Percentiles rank a stretch among this genome's conserved stretches.
phyloP scores from a whole-genome alignment of 2,797 vertebrate genomes.

The Sebastes steindachneri region DNA sequence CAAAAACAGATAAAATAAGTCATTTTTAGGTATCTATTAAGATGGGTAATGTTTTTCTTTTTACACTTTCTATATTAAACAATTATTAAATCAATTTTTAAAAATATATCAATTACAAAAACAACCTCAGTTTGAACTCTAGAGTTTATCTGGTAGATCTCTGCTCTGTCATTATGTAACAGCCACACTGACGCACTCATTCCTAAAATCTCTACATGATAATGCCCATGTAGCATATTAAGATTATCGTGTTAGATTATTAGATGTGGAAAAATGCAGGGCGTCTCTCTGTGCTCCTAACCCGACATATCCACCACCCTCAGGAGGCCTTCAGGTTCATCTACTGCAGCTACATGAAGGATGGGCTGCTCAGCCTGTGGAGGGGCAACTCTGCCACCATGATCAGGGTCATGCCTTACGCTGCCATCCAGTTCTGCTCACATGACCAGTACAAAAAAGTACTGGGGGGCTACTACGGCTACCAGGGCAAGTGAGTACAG shows the following conservation, averaged over 20 bases:
- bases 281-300: neutral
- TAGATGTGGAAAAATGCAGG: neutral
- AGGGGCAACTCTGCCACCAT: slow-evolving; percentile 97
- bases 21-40: neutral
- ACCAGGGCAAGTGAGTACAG: slow-evolving; percentile 91
- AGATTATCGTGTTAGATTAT: neutral
- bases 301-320: neutral
- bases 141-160: neutral
- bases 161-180: neutral
- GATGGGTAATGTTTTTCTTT: neutral
- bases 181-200: neutral
- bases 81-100: neutral
- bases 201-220: no score
- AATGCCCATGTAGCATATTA: neutral
- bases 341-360: slow-evolving; percentile 90
- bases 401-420: slow-evolving; percentile 95
- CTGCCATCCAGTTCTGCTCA: slow-evolving; percentile 97
- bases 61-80: neutral
- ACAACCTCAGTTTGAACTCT: neutral
- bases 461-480: slow-evolving; percentile 91
- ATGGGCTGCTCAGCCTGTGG: slow-evolving; percentile 95
- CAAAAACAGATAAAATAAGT: neutral
- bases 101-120: neutral
- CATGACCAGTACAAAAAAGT: slow-evolving; percentile 94
- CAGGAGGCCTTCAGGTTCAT: slow-evolving; percentile 94